phyloP scores from a whole-genome alignment of 1,140 invertebrate genomes.

The Procambarus clarkii region DNA sequence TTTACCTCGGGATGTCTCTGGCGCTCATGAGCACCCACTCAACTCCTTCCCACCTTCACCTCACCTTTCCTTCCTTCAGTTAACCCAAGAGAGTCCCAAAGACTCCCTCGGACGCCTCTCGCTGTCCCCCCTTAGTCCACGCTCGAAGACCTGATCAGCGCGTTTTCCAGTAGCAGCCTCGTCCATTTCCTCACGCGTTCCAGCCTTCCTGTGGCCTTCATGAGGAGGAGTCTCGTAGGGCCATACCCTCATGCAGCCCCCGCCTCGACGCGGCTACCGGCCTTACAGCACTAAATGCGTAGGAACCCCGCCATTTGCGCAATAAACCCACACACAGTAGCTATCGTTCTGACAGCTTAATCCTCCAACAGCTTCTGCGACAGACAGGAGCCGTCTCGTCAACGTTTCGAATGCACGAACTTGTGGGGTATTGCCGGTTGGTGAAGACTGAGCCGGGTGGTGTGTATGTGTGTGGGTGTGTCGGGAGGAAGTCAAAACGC shows the following conservation, averaged over 20 bases:
- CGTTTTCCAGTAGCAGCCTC: background rate
- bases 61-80: no score
- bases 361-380: background rate
- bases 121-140: no score
- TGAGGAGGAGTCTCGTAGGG: constrained; percentile 5
- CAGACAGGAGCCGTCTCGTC: background rate
- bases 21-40: no score
- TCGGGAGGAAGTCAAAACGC: background rate
- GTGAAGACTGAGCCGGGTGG: background rate
- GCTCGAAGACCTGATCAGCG: no score
- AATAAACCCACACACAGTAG: constrained; percentile 10
- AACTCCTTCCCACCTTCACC: no score
- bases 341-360: background rate
- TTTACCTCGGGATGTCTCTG: no score
- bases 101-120: no score
- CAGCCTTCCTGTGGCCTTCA: constrained; percentile 5
- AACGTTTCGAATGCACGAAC: background rate
- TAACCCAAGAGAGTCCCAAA: no score
- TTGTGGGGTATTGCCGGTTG: background rate
- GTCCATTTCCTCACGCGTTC: background rate
- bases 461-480: background rate
- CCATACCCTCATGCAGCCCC: background rate
- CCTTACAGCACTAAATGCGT: constrained; percentile 49
- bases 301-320: constrained; percentile 42
- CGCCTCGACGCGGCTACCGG: constrained; percentile 37